Percentiles rank a stretch among this genome's conserved stretches.
These are phyloP conservation scores for Melitaea athalia DNA, from an alignment of 2,888 invertebrate species.

Conservation along the genomic window DNA sequence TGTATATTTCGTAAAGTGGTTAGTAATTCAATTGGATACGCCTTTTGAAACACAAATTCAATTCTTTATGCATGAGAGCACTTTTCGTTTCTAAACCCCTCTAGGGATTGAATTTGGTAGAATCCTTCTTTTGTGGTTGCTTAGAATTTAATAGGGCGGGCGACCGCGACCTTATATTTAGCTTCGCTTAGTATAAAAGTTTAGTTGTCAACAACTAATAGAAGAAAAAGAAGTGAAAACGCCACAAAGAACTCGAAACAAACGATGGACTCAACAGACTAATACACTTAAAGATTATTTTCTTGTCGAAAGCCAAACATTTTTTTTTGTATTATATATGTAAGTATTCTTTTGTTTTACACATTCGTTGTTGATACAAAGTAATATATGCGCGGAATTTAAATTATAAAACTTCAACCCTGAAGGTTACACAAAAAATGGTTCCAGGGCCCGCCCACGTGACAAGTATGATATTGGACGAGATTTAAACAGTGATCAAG, in stretches of 20 bases:
- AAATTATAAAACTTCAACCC: constrained; percentile 32
- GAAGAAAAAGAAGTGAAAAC: neutral
- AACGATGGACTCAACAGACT: neutral
- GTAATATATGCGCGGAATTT: constrained; percentile 22
- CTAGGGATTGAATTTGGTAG: constrained; percentile 28
- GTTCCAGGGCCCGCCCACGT: constrained; percentile 30
- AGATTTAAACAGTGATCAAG: constrained; percentile 10
- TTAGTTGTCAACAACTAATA: constrained; percentile 2
- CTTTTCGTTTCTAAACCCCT: constrained; percentile 24
- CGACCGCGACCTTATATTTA: constrained; percentile 5
- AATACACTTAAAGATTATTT: neutral
- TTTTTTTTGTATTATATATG: neutral
- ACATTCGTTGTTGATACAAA: neutral
- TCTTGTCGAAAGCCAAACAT: neutral
- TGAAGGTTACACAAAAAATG: constrained; percentile 37
- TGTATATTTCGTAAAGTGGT: constrained; percentile 19
- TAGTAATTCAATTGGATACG: constrained; percentile 20
- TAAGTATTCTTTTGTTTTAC: too few relatives aligned
- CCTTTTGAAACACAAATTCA: constrained; percentile 30
- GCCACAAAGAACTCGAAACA: neutral
- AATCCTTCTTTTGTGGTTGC: constrained; percentile 29
- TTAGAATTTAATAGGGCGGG: constrained; percentile 18
- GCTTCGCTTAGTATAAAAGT: neutral
- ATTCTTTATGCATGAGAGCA: constrained; percentile 35
- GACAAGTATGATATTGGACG: constrained; percentile 5